These are phyloP conservation scores for Glyptemys insculpta DNA, from an alignment of 2,797 vertebrate species.

Conservation along the genomic window DNA sequence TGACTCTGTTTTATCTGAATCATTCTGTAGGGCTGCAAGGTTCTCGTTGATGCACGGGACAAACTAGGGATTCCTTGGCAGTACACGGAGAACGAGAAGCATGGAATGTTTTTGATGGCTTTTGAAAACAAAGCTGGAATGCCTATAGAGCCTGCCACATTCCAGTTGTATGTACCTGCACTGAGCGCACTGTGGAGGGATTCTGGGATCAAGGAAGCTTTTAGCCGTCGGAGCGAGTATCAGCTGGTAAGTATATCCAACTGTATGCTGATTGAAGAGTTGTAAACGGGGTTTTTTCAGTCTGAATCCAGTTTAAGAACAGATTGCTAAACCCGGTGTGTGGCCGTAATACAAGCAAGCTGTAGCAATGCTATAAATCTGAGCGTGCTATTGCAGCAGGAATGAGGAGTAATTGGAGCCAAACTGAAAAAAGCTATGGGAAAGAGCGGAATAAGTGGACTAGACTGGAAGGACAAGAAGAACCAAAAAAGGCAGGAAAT, in stretches of 20 bases:
- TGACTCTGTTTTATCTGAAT: conserved; percentile 19
- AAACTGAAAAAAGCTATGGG: conserved; percentile 40
- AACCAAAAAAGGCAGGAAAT: conserved; percentile 60
- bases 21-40: conserved; percentile 89
- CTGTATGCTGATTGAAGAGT: not conserved
- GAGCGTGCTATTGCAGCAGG: conserved; percentile 17
- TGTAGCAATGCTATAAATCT: conserved; percentile 29
- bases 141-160: conserved; percentile 92
- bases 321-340: not conserved
- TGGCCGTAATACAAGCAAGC: not conserved
- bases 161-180: conserved; percentile 94
- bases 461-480: conserved; percentile 59
- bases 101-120: conserved; percentile 97
- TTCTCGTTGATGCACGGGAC: conserved; percentile 95
- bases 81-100: conserved; percentile 95
- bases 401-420: conserved; percentile 31
- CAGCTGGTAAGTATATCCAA: conserved; percentile 90
- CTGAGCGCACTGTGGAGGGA: conserved; percentile 91
- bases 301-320: not conserved
- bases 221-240: conserved; percentile 92
- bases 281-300: not conserved
- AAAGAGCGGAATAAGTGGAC: not conserved
- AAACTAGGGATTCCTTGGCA: conserved; percentile 96
- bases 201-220: conserved; percentile 91
- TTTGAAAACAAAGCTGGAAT: conserved; percentile 92